Evolutionary conservation across 2,888 invertebrate species (phyloP).

Genomic region (Eristalinus sepulchralis): DNA sequence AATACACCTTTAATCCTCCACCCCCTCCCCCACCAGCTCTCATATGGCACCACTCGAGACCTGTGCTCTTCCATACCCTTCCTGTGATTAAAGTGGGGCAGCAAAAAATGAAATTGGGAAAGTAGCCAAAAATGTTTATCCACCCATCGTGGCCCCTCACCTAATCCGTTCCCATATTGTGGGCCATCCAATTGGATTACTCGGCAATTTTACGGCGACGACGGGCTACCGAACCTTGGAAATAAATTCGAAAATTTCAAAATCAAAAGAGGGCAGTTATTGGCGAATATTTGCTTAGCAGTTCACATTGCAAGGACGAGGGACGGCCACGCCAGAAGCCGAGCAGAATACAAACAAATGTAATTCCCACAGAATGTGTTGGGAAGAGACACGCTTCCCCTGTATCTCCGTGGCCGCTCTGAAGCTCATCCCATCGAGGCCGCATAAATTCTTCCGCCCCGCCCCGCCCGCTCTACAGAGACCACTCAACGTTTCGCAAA

Average conservation of each 20-base stretch:
- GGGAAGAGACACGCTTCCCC: not conserved
- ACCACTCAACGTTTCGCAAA: conserved; percentile 18
- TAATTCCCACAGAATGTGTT: not conserved
- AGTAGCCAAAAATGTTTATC: not conserved
- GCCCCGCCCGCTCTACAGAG: not conserved
- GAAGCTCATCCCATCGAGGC: conserved; percentile 13
- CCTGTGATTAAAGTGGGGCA: conserved; percentile 13
- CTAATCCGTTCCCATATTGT: conserved; percentile 4
- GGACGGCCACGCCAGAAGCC: not conserved
- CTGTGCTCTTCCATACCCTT: not conserved
- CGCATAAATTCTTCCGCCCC: too few relatives aligned
- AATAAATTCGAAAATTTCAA: conserved; percentile 1
- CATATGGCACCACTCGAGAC: not conserved
- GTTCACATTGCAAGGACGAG: not conserved
- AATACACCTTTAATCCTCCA: not conserved
- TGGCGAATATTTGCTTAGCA: conserved; percentile 19
- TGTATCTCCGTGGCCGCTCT: not conserved
- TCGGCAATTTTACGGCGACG: not conserved
- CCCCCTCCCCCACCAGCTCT: not conserved
- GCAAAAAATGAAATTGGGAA: not conserved
- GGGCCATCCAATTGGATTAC: conserved; percentile 12
- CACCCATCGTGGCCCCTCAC: not conserved
- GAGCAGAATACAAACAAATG: not conserved
- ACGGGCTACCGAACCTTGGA: not conserved
- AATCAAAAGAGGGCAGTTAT: not conserved